Conservation (phyloP, 2,888 invertebrate genomes). For the Thalpophila matura region DNA sequence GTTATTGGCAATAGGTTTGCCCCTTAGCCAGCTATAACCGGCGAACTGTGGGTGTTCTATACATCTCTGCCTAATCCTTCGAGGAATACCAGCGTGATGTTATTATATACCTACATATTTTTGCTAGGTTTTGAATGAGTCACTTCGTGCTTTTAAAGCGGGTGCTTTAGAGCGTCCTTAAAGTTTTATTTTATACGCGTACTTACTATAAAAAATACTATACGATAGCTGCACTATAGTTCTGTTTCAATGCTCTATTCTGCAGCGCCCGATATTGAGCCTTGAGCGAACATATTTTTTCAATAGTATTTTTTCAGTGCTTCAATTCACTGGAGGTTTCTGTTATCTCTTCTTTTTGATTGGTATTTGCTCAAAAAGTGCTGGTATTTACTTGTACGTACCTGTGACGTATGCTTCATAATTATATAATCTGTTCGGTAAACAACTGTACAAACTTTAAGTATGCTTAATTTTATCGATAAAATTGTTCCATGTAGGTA, state of each 20-base stretch:
- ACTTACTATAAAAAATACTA: constrained; percentile 23
- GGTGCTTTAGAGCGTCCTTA: constrained; percentile 12
- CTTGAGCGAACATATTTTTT: constrained; percentile 18
- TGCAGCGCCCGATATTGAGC: constrained; percentile 9
- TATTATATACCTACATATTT: no score
- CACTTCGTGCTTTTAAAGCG: constrained; percentile 1
- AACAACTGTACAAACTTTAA: no score
- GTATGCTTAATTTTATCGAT: no score
- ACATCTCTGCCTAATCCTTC: no score
- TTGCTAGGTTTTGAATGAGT: background rate
- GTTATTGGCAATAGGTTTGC: no score
- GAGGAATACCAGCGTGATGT: no score
- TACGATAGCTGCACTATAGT: background rate
- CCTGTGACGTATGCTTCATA: background rate
- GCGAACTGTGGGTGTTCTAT: no score
- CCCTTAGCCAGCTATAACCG: no score
- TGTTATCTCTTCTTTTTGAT: background rate
- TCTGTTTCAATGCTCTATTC: constrained; percentile 5
- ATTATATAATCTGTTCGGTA: no score
- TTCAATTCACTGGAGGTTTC: background rate
- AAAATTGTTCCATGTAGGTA: no score
- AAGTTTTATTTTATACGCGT: constrained; percentile 31
- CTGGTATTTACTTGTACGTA: no score
- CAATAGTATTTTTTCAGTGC: constrained; percentile 17
- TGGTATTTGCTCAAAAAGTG: background rate